Evolutionary conservation across 2,113 vertebrate species (phyloP).

Genomic region (Elephas maximus): DNA sequence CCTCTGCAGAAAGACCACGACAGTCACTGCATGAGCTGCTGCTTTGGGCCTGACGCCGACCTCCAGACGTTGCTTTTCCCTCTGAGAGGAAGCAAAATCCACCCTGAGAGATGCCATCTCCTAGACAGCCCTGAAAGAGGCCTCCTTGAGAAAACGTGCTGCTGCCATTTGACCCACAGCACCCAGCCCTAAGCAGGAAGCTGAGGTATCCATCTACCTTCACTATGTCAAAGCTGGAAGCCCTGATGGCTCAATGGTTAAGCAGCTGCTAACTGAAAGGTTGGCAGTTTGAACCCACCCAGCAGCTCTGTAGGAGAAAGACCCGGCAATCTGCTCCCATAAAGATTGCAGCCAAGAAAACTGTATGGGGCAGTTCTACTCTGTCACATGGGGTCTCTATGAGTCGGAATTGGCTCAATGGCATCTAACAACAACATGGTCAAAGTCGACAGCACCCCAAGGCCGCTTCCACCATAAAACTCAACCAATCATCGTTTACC

Average conservation of each 20-base stretch:
- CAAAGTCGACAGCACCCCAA: background rate
- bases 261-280: background rate
- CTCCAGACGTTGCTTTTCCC: background rate
- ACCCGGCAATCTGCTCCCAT: background rate
- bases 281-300: background rate
- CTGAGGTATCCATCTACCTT: background rate
- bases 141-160: background rate
- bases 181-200: background rate
- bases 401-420: background rate
- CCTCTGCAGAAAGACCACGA: background rate
- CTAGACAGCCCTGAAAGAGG: background rate
- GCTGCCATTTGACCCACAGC: background rate
- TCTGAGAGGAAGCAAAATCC: constrained; percentile 4
- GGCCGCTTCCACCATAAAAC: background rate
- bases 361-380: background rate
- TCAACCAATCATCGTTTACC: background rate
- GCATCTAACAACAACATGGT: background rate
- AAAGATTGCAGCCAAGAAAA: background rate
- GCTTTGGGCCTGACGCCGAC: background rate
- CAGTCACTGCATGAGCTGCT: background rate
- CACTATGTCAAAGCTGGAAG: background rate
- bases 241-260: no score
- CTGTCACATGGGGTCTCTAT: background rate
- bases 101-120: background rate
- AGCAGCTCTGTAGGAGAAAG: background rate